Evolutionary conservation across 2,113 vertebrate species (phyloP).

Genomic region (Phrynosoma blainvillii): DNA sequence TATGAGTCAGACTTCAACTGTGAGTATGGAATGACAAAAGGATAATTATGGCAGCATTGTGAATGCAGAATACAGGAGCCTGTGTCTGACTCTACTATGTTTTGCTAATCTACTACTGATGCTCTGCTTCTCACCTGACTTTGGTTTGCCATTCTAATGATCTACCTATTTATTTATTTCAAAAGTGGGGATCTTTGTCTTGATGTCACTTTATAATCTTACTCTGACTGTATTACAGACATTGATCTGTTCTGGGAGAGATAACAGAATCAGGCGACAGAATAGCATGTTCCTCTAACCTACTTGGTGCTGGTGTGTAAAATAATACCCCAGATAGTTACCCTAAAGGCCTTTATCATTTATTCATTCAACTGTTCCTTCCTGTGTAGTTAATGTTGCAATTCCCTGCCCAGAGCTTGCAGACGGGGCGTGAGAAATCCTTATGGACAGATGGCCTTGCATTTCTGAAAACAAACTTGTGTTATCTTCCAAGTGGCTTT

Average conservation of each 20-base stretch:
- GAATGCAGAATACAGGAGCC: neutral
- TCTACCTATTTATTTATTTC: neutral
- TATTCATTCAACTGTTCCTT: conserved; percentile 70
- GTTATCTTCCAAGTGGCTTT: conserved; percentile 58
- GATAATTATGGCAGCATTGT: neutral
- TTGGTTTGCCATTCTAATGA: neutral
- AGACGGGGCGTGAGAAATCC: conserved; percentile 68
- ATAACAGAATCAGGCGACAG: conserved; percentile 42
- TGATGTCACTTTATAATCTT: conserved; percentile 36
- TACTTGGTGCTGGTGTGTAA: conserved; percentile 36
- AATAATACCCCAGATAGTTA: conserved; percentile 64
- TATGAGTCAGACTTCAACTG: neutral
- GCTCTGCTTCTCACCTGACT: neutral
- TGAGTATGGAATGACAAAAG: neutral
- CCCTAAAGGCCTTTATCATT: conserved; percentile 69
- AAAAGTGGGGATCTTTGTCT: neutral
- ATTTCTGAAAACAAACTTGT: conserved; percentile 54
- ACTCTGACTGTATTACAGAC: conserved; percentile 50
- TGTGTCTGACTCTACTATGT: neutral
- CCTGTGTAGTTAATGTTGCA: conserved; percentile 66
- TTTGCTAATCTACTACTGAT: conserved; percentile 7
- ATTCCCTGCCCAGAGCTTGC: conserved; percentile 60
- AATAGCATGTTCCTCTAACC: conserved; percentile 68
- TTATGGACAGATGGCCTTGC: conserved; percentile 72
- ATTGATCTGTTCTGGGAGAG: conserved; percentile 10